Evolutionary conservation across 2,888 invertebrate genomes (phyloP).

Genomic region (Polymixis flavicincta): DNA sequence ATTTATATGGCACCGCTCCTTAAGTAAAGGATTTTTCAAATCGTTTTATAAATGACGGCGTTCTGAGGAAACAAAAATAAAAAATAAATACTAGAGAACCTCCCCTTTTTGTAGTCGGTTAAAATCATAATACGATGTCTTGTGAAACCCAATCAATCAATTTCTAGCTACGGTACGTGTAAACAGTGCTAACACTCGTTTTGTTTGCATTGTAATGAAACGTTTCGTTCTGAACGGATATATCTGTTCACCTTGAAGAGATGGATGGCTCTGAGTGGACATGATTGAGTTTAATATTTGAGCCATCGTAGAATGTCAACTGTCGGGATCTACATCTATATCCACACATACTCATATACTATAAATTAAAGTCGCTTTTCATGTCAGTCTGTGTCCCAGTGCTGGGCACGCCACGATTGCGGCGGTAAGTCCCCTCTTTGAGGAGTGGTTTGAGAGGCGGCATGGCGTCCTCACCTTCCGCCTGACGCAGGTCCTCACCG

Average conservation of each 20-base stretch:
- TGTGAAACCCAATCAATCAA: constrained; percentile 46
- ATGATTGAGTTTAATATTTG: constrained; percentile 35
- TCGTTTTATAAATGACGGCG: too few species aligned
- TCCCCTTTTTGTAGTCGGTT: too few species aligned
- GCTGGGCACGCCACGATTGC: too few species aligned
- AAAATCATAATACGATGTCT: neutral
- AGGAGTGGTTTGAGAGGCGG: too few species aligned
- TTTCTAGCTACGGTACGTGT: constrained; percentile 19
- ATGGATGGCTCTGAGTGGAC: constrained; percentile 49
- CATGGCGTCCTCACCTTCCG: too few species aligned
- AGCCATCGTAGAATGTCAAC: neutral
- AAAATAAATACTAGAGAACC: too few species aligned
- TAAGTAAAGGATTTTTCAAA: too few species aligned
- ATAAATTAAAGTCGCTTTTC: neutral
- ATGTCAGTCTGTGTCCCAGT: too few species aligned
- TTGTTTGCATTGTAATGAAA: constrained; percentile 49
- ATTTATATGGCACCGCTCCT: too few species aligned
- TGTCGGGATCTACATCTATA: neutral
- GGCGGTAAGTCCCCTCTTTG: too few species aligned
- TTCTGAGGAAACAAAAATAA: too few species aligned
- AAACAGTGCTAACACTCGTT: constrained; percentile 32
- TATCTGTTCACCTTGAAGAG: constrained; percentile 63
- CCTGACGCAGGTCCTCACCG: too few species aligned
- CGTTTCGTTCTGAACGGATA: constrained; percentile 55
- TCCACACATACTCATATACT: neutral